Percentiles rank a stretch among this genome's conserved stretches.
phyloP scores from a whole-genome alignment of 2,113 vertebrate genomes.

The Aplodontia rufa region DNA sequence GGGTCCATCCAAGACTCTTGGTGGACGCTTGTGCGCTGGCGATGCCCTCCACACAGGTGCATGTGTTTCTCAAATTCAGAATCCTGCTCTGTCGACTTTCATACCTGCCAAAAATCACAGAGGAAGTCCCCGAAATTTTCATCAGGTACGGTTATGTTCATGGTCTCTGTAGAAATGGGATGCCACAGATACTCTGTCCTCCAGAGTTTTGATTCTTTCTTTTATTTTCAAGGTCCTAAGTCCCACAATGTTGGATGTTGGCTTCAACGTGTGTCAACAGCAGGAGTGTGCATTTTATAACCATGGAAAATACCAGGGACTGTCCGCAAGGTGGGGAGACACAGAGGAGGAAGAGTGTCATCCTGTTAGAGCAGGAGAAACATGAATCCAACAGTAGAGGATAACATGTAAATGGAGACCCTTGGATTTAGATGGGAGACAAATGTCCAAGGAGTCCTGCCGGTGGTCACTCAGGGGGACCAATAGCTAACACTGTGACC shows the following conservation, averaged over 20 bases:
- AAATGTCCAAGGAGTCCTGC: neutral
- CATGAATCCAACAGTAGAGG: neutral
- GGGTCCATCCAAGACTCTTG: constrained; percentile 70
- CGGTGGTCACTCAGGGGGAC: neutral
- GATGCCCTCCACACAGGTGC: constrained; percentile 55
- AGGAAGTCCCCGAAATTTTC: constrained; percentile 49
- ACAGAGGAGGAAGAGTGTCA: constrained; percentile 32
- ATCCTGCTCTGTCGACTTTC: constrained; percentile 51
- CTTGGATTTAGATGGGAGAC: neutral
- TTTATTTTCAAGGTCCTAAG: constrained; percentile 59
- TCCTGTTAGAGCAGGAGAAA: constrained; percentile 9
- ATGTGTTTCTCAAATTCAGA: neutral
- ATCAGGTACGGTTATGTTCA: constrained; percentile 60
- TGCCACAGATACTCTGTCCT: constrained; percentile 35
- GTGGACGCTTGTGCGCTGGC: constrained; percentile 49
- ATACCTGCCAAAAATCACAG: constrained; percentile 43
- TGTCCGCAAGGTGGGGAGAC: constrained; percentile 44
- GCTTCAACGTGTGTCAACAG: constrained; percentile 34
- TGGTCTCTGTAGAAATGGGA: constrained; percentile 58
- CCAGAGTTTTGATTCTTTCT: constrained; percentile 21
- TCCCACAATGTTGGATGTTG: constrained; percentile 58
- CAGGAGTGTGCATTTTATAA: constrained; percentile 63
- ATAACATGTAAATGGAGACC: neutral
- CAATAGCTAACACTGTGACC: neutral
- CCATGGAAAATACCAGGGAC: neutral